Conservation (phyloP, 2,113 vertebrate genomes). For the Pan troglodytes region DNA sequence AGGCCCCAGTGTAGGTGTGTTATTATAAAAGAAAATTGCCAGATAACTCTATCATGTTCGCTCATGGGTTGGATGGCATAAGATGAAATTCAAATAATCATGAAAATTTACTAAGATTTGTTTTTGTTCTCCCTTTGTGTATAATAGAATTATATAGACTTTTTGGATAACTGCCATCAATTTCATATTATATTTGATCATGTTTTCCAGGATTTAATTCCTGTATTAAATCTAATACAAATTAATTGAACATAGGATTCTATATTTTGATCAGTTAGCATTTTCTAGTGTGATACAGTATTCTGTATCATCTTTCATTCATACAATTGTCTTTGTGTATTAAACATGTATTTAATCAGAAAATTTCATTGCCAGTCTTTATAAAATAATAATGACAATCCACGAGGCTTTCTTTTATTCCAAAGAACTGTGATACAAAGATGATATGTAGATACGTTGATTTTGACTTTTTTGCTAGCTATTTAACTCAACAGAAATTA, state of each 20-base stretch:
- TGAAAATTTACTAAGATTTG: background rate
- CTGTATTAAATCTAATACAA: constrained; percentile 30
- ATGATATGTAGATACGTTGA: background rate
- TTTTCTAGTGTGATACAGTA: background rate
- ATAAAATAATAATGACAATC: background rate
- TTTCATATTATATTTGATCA: constrained; percentile 28
- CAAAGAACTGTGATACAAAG: background rate
- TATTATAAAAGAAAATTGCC: constrained; percentile 13
- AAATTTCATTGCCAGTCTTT: background rate
- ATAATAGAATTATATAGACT: background rate
- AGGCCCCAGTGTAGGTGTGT: background rate
- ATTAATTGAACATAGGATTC: background rate
- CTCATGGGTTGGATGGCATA: background rate
- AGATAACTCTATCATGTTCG: background rate
- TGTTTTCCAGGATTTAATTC: constrained; percentile 44
- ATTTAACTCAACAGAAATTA: background rate
- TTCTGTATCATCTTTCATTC: background rate
- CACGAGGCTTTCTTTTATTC: background rate
- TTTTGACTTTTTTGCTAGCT: background rate
- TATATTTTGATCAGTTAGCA: background rate
- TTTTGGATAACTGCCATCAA: background rate
- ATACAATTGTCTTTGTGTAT: background rate
- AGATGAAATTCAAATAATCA: background rate
- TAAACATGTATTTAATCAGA: background rate
- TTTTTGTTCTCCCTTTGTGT: background rate